A percentile compares a stretch with the other conserved stretches of the same genome.
Evolutionary conservation across 2,888 invertebrate species (phyloP).

Genomic region (Erpobdella octoculata): DNA sequence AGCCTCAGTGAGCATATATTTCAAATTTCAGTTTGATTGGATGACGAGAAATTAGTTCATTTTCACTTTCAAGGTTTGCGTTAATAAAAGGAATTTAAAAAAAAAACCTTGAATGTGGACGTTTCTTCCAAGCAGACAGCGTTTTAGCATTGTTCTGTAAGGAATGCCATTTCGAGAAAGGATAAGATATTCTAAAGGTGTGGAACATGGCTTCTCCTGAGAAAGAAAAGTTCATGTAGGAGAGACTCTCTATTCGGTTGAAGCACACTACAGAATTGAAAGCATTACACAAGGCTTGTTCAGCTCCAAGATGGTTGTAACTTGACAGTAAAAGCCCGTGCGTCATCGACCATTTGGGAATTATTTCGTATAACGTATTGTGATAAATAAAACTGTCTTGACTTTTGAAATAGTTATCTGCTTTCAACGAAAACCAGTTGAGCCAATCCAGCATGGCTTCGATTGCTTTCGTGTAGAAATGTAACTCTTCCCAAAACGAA

Average conservation of each 20-base stretch:
- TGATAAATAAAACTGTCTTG: neutral
- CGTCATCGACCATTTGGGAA: slow-evolving; percentile 14
- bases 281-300: slow-evolving; percentile 38
- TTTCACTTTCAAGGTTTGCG: too few species aligned
- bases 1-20: too few species aligned
- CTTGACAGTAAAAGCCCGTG: slow-evolving; percentile 37
- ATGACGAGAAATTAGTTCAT: too few species aligned
- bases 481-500: slow-evolving; percentile 6
- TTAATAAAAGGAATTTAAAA: neutral
- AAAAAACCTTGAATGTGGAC: neutral
- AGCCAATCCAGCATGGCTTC: slow-evolving; percentile 3
- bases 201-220: slow-evolving; percentile 37
- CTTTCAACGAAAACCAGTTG: neutral
- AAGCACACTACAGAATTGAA: slow-evolving; percentile 38
- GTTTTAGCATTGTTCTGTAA: neutral
- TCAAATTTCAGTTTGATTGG: too few species aligned
- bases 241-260: slow-evolving; percentile 37
- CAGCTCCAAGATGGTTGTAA: slow-evolving; percentile 37
- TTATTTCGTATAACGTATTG: neutral
- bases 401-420: neutral
- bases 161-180: neutral
- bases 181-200: slow-evolving; percentile 36
- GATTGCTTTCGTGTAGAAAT: neutral
- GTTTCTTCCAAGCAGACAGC: neutral
- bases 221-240: slow-evolving; percentile 38